A percentile compares a stretch with the other conserved stretches of the same genome.
These are phyloP conservation scores for Xestia xanthographa DNA, from an alignment of 2,888 invertebrate genomes.

Conservation along the genomic window DNA sequence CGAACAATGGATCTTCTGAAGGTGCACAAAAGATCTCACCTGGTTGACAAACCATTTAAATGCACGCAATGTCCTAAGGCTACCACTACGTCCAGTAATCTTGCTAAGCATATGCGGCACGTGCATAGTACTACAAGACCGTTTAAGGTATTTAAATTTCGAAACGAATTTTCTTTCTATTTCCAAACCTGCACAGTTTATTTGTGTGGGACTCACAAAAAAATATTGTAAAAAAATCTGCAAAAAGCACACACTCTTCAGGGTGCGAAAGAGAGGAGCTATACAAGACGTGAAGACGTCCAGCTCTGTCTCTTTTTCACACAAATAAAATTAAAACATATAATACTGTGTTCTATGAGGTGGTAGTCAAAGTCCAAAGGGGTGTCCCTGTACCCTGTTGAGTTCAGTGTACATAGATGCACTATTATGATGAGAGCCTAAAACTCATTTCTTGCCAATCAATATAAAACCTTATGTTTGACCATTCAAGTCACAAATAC, in stretches of 20 bases:
- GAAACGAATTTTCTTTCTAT: neutral
- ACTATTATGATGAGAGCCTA: neutral
- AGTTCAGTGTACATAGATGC: neutral
- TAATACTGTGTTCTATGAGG: neutral
- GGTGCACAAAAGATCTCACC: slow-evolving; percentile 84
- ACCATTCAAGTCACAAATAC: too few species aligned
- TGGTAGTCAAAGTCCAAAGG: too few species aligned
- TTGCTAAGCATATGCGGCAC: slow-evolving; percentile 85
- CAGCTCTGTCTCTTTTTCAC: neutral
- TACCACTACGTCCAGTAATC: slow-evolving; percentile 85
- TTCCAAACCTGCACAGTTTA: neutral
- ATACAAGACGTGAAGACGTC: neutral
- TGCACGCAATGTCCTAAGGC: slow-evolving; percentile 84
- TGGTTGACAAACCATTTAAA: slow-evolving; percentile 85
- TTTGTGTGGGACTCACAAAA: neutral
- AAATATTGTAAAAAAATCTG: neutral
- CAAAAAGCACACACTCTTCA: neutral
- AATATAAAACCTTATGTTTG: too few species aligned
- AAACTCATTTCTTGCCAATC: neutral
- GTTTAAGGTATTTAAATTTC: slow-evolving; percentile 83
- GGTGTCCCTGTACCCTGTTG: too few species aligned
- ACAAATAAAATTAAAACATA: neutral
- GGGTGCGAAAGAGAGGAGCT: neutral
- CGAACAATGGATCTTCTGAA: slow-evolving; percentile 85
- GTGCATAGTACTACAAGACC: slow-evolving; percentile 85